phyloP scores from a whole-genome alignment of 2,113 vertebrate species.

The Ranitomeya imitator region DNA sequence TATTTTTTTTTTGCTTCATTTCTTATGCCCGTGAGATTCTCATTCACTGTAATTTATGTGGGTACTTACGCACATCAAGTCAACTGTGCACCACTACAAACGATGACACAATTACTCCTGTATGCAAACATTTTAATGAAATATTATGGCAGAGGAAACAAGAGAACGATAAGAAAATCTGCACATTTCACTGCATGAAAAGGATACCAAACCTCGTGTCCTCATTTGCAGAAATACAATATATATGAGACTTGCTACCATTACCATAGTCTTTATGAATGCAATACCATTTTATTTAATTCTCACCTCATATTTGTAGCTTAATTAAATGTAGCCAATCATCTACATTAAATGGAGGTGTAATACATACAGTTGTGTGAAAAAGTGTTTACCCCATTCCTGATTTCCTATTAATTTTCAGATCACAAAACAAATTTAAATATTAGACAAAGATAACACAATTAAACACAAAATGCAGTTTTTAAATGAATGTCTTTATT shows the following conservation, averaged over 20 bases:
- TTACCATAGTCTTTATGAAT: background rate
- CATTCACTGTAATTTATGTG: conserved; percentile 52
- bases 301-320: background rate
- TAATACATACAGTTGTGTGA: too few relatives aligned
- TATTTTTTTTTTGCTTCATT: conserved; percentile 36
- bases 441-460: too few relatives aligned
- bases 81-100: conserved; percentile 53
- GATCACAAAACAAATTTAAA: too few relatives aligned
- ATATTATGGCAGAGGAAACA: conserved; percentile 50
- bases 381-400: too few relatives aligned
- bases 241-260: background rate
- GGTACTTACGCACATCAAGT: conserved; percentile 55
- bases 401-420: too few relatives aligned
- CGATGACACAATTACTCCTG: conserved; percentile 54
- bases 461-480: too few relatives aligned
- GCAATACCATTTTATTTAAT: too few relatives aligned
- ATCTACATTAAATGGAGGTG: background rate
- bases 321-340: background rate
- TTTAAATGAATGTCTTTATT: too few relatives aligned
- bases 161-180: conserved; percentile 40
- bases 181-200: conserved; percentile 33
- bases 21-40: conserved; percentile 54
- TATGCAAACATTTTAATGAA: conserved; percentile 55
- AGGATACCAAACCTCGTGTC: background rate
- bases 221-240: background rate